Conservation (phyloP, 53 echinoderm and acorn worm genomes). For the Zoroaster sp. region DNA sequence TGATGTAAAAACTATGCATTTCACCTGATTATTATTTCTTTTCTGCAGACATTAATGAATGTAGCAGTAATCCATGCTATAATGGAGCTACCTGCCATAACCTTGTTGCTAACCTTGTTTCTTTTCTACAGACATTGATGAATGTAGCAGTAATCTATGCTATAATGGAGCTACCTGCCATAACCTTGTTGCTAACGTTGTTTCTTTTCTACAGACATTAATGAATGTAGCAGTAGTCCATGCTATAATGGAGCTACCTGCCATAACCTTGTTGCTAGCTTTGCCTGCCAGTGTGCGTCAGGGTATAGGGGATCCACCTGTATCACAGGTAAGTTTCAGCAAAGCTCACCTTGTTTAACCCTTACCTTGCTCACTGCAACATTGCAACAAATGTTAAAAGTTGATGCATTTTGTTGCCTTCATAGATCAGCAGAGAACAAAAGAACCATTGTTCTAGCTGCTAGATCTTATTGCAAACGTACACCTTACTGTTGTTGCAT, state of each 20-base stretch:
- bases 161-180: neutral
- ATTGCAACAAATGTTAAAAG: too few species aligned
- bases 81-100: neutral
- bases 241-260: neutral
- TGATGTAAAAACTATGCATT: too few species aligned
- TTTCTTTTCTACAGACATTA: neutral
- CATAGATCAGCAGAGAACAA: too few species aligned
- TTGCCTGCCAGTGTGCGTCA: slow-evolving; percentile 1
- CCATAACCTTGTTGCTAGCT: neutral
- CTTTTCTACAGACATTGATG: neutral
- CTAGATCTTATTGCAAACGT: too few species aligned
- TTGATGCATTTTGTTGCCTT: too few species aligned
- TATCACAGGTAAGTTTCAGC: neutral
- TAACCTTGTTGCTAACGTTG: neutral
- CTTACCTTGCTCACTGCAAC: too few species aligned
- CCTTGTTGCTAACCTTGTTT: too few species aligned
- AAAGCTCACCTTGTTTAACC: too few species aligned
- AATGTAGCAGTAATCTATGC: neutral
- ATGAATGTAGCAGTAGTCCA: neutral
- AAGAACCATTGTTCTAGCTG: too few species aligned
- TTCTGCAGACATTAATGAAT: neutral
- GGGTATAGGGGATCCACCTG: neutral
- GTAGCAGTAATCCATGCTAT: neutral
- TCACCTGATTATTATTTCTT: too few species aligned
- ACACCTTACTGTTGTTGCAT: too few species aligned